Conservation (phyloP, 2,113 vertebrate genomes). For the Corythornis madagascariensis region DNA sequence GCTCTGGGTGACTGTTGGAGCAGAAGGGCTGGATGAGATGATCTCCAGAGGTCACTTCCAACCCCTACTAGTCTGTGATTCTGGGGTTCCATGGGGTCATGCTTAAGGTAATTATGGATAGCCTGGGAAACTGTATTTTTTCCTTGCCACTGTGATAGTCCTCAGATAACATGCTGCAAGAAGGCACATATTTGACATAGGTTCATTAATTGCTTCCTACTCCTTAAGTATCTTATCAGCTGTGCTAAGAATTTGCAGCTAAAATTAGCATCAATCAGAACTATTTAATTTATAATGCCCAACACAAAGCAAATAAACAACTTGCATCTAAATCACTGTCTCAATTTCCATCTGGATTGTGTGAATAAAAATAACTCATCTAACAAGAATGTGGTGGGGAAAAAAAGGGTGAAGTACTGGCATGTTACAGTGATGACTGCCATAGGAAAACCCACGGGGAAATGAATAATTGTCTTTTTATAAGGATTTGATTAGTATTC, state of each 20-base stretch:
- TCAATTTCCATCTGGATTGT: conserved; percentile 45
- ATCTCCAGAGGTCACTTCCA: background rate
- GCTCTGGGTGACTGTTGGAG: background rate
- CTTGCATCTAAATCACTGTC: conserved; percentile 5
- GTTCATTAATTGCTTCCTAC: conserved; percentile 44
- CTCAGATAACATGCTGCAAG: background rate
- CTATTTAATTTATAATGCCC: conserved; percentile 38
- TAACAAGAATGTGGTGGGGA: background rate
- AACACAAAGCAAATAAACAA: conserved; percentile 22
- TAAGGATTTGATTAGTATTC: background rate
- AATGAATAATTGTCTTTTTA: background rate
- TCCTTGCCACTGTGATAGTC: background rate
- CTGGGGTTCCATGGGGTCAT: background rate
- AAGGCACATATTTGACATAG: background rate
- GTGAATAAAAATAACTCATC: conserved; percentile 35
- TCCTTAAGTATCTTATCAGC: conserved; percentile 5
- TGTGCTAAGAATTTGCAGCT: conserved; percentile 10
- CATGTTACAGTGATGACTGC: background rate
- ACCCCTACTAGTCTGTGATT: background rate
- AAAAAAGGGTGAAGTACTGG: background rate
- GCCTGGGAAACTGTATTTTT: background rate
- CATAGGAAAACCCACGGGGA: background rate
- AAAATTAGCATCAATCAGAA: conserved; percentile 26
- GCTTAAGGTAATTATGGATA: background rate
- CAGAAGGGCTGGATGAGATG: background rate